Evolutionary conservation across 2,113 vertebrate species (phyloP), one percentile per base, ranked within the genome.

Genomic region (Hydrolagus affinis): DNA sequence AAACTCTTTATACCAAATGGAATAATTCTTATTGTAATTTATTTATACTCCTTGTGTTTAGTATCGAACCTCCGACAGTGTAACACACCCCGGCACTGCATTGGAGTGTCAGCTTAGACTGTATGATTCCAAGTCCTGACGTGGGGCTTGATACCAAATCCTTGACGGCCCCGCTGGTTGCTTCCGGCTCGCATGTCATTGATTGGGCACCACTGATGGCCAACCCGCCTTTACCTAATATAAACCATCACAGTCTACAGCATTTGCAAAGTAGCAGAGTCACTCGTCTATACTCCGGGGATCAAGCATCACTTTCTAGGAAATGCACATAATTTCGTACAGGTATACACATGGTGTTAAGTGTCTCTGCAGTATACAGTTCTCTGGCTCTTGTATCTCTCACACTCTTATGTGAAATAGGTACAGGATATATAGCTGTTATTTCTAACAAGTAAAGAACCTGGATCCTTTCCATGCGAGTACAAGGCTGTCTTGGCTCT

Each of bases 381-480:
- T 3, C 44, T 66, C 64, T 83, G 25, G 2, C 62, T 28, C 14
- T 25, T 19, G 21, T 21, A 66, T 17, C 25, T 66, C 66, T 30
- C 60, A 66, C 60, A 32, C 8, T 32, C 17, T 66, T 83, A 66
- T 66, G 32, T 66, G 19, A 83, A 62, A 83, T 64, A 66, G 23
- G 28, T 66, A 66, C 28, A 83, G 21, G 78, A 83, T 83, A 30
- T 66, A 30, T 62, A 28, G 25, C 78, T 83, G 62, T 83, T 83
- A 83, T 83, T 83, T 83, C 15, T 62, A 80, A 80, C 66, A 83
- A 83, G 60, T 66, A 66, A 44, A 83, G 60, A 32, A 44, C 66
- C 23, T 83, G 60, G 78, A 25, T 30, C 8, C 62, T 0, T 32
- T 60, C 78, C 28, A 32, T 10, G 30, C 60, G 30, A 66, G 28